Evolutionary conservation across 2,888 invertebrate species (phyloP), one percentile per base, ranked within the genome.

Genomic region (Bimastos eiseni): DNA sequence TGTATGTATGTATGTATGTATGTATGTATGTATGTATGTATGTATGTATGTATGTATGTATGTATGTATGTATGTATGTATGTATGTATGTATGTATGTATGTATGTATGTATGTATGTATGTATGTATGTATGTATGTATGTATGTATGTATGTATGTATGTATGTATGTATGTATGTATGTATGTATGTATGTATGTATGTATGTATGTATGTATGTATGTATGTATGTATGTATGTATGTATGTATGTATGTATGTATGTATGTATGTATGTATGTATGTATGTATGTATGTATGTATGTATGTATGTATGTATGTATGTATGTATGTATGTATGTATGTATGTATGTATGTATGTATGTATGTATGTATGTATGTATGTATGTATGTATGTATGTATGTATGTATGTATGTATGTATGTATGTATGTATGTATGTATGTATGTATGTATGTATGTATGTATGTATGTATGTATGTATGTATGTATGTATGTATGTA

Each of bases 381-480:
- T 89, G 37, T 89, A 89, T 89, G 37, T 89, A 90, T 89, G 37
- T 38, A 38, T 38, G 33, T 90, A 89, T 90, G 36, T 90, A 90
- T 90, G 36, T 89, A 90, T 90, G 36, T 90, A 38, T 90, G 36
- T 90, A 90, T 90, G 34, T 90, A 89, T 90, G 36, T 17, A 70
- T n/a, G 17, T 70, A 70, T 70, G n/a, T 70, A 70, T 70, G 24
- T 55, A 55, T 55, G 13, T 55, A 13, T 30, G 13, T 55, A 55
- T 55, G 13, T 55, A 24, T 55, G 55, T 55, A 55, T 24, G 30
- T 70, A 70, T 70, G 70, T n/a, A 70, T 30, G 17, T 70, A 70
- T 70, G 13, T 90, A 83, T 90, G 36, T 90, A 90, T 90, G 37
- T 89, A 37, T 33, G 37, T 89, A 55, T 49, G 55, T 55, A 55